Conservation (phyloP, 2,888 invertebrate genomes). For the Drosophila histrio region DNA sequence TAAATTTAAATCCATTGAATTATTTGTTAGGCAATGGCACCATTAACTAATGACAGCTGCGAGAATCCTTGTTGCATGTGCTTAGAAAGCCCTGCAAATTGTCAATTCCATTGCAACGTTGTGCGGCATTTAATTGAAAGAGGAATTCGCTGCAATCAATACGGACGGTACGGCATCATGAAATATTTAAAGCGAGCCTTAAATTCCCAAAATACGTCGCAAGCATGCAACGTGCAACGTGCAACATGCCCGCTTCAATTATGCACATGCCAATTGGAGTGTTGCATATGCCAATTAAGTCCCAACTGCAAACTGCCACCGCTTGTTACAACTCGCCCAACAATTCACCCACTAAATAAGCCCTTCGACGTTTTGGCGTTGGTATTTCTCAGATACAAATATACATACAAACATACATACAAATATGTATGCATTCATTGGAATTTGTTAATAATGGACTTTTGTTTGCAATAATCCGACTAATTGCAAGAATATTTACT, state of each 20-base stretch:
- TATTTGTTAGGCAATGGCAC: slow-evolving; percentile 5
- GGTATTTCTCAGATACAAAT: not conserved
- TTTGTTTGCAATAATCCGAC: not conserved
- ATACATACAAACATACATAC: not conserved
- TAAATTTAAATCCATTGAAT: slow-evolving; percentile 28
- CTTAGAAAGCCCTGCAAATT: not conserved
- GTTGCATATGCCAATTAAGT: not conserved
- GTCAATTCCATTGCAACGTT: slow-evolving; percentile 31
- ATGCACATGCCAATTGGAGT: slow-evolving; percentile 8
- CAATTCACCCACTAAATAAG: not conserved
- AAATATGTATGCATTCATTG: not conserved
- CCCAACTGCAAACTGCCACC: not conserved
- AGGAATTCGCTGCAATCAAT: not conserved
- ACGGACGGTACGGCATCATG: not conserved
- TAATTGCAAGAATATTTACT: not conserved
- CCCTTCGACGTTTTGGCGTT: not conserved
- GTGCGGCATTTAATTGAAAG: slow-evolving; percentile 11
- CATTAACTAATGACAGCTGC: slow-evolving; percentile 6
- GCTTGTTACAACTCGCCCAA: not conserved
- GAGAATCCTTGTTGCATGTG: not conserved
- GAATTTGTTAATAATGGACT: not conserved
- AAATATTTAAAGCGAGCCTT: slow-evolving; percentile 1
- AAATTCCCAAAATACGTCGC: not conserved
- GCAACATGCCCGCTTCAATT: slow-evolving; percentile 5
- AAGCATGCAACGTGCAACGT: not conserved